Conservation (phyloP, 2,888 invertebrate genomes). For the Orthonevra nobilis region DNA sequence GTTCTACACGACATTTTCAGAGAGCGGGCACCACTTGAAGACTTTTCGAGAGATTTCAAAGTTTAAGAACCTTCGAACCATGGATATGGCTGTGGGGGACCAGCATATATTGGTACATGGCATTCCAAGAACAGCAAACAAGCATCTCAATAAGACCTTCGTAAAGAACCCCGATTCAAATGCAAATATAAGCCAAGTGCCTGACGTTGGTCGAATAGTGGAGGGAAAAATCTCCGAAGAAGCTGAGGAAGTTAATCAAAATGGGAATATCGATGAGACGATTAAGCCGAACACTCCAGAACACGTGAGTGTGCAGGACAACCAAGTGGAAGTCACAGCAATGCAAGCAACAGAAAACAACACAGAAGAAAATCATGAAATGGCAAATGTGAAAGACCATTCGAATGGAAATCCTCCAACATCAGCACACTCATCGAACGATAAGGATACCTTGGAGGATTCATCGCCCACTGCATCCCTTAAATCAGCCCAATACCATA, state of each 20-base stretch:
- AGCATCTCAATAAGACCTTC: constrained; percentile 74
- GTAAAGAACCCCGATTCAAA: constrained; percentile 71
- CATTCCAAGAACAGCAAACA: constrained; percentile 74
- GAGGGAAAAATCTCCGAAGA: constrained; percentile 70
- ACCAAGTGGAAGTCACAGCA: background rate
- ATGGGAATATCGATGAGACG: constrained; percentile 48
- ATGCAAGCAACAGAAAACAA: background rate
- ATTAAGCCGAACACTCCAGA: constrained; percentile 71
- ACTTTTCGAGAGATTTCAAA: constrained; percentile 80
- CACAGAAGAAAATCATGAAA: background rate
- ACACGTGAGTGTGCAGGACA: constrained; percentile 28
- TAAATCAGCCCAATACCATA: constrained; percentile 43
- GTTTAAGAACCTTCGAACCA: constrained; percentile 77
- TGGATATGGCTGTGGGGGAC: constrained; percentile 78
- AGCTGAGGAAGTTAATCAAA: constrained; percentile 27
- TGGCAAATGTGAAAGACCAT: background rate
- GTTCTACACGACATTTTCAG: constrained; percentile 79
- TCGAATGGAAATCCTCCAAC: constrained; percentile 10
- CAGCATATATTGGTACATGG: constrained; percentile 78
- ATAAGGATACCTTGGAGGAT: constrained; percentile 38
- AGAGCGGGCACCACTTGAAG: constrained; percentile 79
- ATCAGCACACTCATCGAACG: constrained; percentile 47
- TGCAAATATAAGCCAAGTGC: constrained; percentile 39
- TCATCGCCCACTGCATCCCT: constrained; percentile 47
- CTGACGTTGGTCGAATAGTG: constrained; percentile 11